Conservation (phyloP, 1,140 invertebrate species). For the Monochamus saltuarius region DNA sequence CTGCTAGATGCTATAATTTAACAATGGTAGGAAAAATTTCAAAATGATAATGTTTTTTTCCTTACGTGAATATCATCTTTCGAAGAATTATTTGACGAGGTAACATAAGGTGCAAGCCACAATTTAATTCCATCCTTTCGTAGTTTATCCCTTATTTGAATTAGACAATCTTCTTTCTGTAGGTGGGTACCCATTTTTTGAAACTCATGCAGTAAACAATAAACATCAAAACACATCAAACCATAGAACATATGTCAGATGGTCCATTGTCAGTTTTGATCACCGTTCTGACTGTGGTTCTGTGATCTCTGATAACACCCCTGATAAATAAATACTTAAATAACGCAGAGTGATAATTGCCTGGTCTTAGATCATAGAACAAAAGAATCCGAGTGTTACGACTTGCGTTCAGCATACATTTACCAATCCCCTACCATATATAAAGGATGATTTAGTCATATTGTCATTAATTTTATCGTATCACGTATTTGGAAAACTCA, state of each 20-base stretch:
- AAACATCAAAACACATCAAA: neutral
- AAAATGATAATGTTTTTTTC: neutral
- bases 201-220: neutral
- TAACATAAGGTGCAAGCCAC: slow-evolving; percentile 70
- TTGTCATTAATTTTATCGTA: no score
- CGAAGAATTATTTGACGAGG: slow-evolving; percentile 52
- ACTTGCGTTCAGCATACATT: no score
- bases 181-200: slow-evolving; percentile 12
- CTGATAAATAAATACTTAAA: slow-evolving; percentile 1
- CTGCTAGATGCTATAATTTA: slow-evolving; percentile 59
- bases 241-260: neutral
- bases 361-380: neutral
- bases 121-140: slow-evolving; percentile 68
- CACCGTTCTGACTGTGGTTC: neutral
- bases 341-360: neutral
- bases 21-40: slow-evolving; percentile 21
- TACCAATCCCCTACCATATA: no score
- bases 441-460: no score
- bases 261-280: no score
- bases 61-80: slow-evolving; percentile 55
- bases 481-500: no score
- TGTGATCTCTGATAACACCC: neutral
- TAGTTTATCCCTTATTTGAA: slow-evolving; percentile 64
- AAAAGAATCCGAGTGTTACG: no score
- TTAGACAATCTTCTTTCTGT: slow-evolving; percentile 61